Base-by-base conservation (phyloP, 2,888 invertebrate species). In the Germaria angustata region DNA sequence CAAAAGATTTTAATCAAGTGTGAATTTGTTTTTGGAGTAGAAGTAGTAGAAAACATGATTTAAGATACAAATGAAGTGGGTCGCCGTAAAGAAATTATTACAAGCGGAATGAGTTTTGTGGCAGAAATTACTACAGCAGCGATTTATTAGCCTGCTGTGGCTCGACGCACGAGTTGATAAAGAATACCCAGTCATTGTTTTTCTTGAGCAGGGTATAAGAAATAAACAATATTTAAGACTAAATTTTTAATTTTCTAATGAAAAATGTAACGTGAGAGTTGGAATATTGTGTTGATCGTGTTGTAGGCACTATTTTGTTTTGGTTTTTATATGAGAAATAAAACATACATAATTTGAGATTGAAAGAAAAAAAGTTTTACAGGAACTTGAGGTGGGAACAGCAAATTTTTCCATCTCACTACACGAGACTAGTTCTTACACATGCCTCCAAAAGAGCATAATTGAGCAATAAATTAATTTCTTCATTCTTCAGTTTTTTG, bases 1-100 rank as follows among this genome's bases (percentile, higher is more conserved):
- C 61, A 76, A 66, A 66, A 76, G 76, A 81, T 81, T 71, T 76
- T 66, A 76, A 81, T 81, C 80, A 81, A 76, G 80, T 81, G 80
- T 81, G 76, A 76, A 81, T 81, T 77, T 81, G 65, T 65, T 61
- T 80, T 44, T 49, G 28, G 46, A 63, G 61, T 36, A 66, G 15
- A 44, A 28, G 28, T 28, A 28, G 6, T 28, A 28, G 61, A 63
- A n/a, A 46, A 39, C 78, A 71, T 53, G 44, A 55, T 59, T 79
- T 17, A 49, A 71, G 57, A 66, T 77, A 66, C 53, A 77, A 72
- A 81, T 77, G 81, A 81, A 81, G 57, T 81, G 81, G 81, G 80
- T 80, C 69, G 59, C 17, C 49, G 49, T 59, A 68, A 44, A 68
- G 68, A 75, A 75, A 75, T 80, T 55, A 63, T 68, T 68, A 69